phyloP scores from a whole-genome alignment of 2,113 vertebrate species.

The Bungarus multicinctus region DNA sequence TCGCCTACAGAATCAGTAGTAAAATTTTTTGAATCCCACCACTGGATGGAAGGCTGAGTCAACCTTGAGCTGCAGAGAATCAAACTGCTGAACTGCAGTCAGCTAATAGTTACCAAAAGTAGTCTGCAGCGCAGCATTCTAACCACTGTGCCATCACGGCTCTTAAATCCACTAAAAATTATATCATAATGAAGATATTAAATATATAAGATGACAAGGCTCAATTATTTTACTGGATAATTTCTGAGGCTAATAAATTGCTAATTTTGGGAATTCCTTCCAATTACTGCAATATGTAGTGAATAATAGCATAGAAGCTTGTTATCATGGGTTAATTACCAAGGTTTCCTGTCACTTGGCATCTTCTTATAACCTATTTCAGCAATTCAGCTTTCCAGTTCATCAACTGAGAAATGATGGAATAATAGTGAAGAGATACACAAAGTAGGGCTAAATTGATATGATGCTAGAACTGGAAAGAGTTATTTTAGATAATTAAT shows the following conservation, averaged over 20 bases:
- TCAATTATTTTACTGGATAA: background rate
- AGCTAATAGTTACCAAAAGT: no score
- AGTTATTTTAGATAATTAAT: background rate
- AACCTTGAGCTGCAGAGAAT: no score
- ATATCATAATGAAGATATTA: background rate
- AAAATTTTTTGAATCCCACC: no score
- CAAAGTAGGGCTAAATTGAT: background rate
- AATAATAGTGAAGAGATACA: background rate
- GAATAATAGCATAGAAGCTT: background rate
- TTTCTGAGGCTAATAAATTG: background rate
- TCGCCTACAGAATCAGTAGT: no score
- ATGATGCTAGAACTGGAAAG: background rate
- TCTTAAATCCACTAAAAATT: background rate
- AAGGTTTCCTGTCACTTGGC: background rate
- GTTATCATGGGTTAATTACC: background rate
- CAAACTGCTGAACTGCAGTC: no score
- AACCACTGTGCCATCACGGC: no score
- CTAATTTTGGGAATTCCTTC: background rate
- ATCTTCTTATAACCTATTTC: background rate
- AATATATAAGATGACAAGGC: background rate
- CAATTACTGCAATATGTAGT: background rate
- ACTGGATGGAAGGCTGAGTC: no score
- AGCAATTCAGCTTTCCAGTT: background rate
- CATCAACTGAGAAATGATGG: background rate
- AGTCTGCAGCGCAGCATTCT: no score